phyloP scores from a whole-genome alignment of 2,797 vertebrate species.

The Heteromormyrus szaboi region DNA sequence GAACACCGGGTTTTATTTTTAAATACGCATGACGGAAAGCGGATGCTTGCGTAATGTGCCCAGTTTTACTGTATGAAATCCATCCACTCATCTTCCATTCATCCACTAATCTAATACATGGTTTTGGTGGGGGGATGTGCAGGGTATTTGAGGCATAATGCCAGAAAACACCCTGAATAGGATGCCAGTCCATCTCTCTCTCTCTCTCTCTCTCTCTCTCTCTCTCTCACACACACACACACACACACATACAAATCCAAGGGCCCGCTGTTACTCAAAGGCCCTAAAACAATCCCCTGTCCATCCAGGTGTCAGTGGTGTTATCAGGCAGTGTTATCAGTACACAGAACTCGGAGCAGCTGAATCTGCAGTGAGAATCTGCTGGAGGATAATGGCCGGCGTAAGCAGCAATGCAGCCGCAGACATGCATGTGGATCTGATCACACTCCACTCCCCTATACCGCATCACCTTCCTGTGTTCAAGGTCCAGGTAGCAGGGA shows the following conservation, averaged over 20 bases:
- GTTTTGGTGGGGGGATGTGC: not conserved
- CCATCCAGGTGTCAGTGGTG: not conserved
- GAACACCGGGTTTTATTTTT: not conserved
- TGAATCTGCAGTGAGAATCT: not conserved
- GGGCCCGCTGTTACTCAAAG: not conserved
- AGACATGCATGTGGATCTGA: not conserved
- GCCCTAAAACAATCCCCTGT: not conserved
- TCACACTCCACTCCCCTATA: not conserved
- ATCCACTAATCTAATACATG: not conserved
- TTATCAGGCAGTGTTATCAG: not conserved
- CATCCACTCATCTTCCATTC: not conserved
- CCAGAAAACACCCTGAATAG: not conserved
- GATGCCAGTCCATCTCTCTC: not conserved
- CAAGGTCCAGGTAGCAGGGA: not conserved
- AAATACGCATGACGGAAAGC: not conserved
- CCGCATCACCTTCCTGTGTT: not conserved
- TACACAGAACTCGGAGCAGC: not conserved
- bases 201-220: too few relatives aligned
- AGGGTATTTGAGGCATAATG: not conserved
- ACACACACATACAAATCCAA: not conserved
- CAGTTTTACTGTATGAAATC: not conserved
- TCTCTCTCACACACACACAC: not conserved
- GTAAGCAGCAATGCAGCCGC: not conserved
- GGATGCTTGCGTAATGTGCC: not conserved
- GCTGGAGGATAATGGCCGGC: not conserved